Evolutionary conservation across 2,888 invertebrate species (phyloP).

Genomic region (Leptogaster cylindrica): DNA sequence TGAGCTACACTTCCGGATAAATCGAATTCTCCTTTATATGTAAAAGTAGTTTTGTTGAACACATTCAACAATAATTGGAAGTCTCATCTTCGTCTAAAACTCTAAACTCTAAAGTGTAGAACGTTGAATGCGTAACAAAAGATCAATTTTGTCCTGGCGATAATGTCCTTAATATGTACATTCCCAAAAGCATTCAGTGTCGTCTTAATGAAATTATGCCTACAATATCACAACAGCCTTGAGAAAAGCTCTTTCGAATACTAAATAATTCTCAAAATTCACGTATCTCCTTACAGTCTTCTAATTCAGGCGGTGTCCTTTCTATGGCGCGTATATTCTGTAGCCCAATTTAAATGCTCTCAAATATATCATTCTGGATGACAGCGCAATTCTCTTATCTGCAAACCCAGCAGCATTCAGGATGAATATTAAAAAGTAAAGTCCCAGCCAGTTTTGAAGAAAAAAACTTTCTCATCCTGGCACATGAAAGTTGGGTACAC

Average conservation of each 20-base stretch:
- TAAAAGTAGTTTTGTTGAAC: too few relatives aligned
- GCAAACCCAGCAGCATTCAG: slow-evolving; percentile 59
- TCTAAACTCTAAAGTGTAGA: too few relatives aligned
- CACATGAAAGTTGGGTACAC: slow-evolving; percentile 14
- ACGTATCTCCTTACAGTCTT: slow-evolving; percentile 31
- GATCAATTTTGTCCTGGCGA: too few relatives aligned
- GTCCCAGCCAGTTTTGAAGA: slow-evolving; percentile 42
- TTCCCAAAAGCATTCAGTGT: too few relatives aligned
- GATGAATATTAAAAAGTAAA: slow-evolving; percentile 49
- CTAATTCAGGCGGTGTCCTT: slow-evolving; percentile 40
- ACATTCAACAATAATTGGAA: slow-evolving; percentile 18
- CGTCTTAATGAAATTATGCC: too few relatives aligned
- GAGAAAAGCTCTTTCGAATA: slow-evolving; percentile 32
- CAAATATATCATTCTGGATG: slow-evolving; percentile 72
- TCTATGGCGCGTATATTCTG: slow-evolving; percentile 41
- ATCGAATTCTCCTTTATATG: too few relatives aligned
- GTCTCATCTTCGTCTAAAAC: too few relatives aligned
- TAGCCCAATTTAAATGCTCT: slow-evolving; percentile 62
- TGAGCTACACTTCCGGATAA: neutral
- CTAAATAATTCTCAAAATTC: slow-evolving; percentile 24
- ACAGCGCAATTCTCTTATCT: slow-evolving; percentile 75
- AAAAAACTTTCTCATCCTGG: slow-evolving; percentile 37
- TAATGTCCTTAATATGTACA: too few relatives aligned
- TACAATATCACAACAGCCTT: too few relatives aligned
- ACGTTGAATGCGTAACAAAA: too few relatives aligned